Evolutionary conservation across 1,140 invertebrate genomes (phyloP), one percentile per base, ranked within the genome.

Genomic region (Heliconius congener): DNA sequence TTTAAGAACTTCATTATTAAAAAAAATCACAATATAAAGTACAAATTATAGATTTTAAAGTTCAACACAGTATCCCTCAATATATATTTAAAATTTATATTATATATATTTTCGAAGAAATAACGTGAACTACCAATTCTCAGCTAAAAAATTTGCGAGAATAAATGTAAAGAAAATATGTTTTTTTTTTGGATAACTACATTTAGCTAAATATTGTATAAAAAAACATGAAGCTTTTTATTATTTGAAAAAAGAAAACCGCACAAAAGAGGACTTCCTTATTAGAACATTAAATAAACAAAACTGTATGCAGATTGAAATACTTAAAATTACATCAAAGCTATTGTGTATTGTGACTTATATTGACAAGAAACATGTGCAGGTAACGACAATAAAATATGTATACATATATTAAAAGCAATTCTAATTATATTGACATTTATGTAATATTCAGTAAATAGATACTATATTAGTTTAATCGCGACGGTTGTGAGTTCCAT

Each of bases 21-120:
- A 66, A 30, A 27, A 30, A 66, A 27, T 66, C 60, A 66, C 60
- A 66, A 66, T 66, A 30, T 66, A 66, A 66, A 66, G 60, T 66
- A 8, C 23, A 60, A 23, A 60, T 46, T 46, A 23, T 23, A 57
- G 55, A 8, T 23, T 57, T 3, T 46, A 46, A 19, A 52, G 50
- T 19, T 52, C 18, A 19, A 52, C 16, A 50, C 50, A 50, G 18
- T 57, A 57, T 23, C 8, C 8, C 8, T 23, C 34, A 23, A 9
- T 57, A 23, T 19, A 57, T n/a, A 57, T 57, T 23, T 6, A 3
- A 57, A 57, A 55, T n/a, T 55, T 23, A 23, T 23, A 23, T 23
- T 23, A 23, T 23, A 23, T 23, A 23, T 23, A 23, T 23, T 23
- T 23, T 23, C 23, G 23, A n/a, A 57, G n/a, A 23, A 23, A 57